Evolutionary conservation across 2,113 vertebrate genomes (phyloP), one percentile per base, ranked within the genome.

Genomic region (Thomomys bottae): DNA sequence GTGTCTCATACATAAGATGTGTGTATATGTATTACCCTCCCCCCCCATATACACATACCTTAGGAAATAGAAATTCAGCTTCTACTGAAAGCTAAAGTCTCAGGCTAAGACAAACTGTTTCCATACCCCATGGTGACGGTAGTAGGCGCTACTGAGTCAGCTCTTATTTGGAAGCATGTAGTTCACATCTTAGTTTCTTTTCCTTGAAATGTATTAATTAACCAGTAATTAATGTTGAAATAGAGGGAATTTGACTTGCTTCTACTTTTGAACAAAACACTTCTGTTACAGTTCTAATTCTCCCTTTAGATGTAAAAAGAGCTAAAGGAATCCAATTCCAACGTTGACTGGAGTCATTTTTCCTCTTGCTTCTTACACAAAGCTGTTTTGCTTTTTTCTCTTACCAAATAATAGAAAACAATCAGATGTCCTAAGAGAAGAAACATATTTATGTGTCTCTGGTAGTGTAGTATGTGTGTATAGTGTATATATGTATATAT

Each of bases 241-340:
- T 87, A 89, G 84, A 96, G 20, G 54, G 49, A 95, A 93, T 82
- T 70, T 94, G 86, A 68, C 95, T 96, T 91, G 66, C 61, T 83
- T 97, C 49, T 97, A 94, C 66, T 94, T 94, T 96, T 96, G 92
- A 95, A 93, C 80, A 96, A 96, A 96, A 96, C 95, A 97, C 87
- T 67, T 94, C 68, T 94, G 84, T 96, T 96, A 97, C 77, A 96
- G 85, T 94, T 96, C 88, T 97, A 75, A 92, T 95, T 97, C 96
- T 96, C 96, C 88, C 70, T 96, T 61, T 6, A 97, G 93, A 94
- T 93, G 68, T 96, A 94, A 94, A 95, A 87, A 95, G 88, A 96
- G 68, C 67, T 94, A 84, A 97, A 96, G 93, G 80, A 97, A 97
- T 94, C 92, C 72, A 95, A 84, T 96, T 97, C 92, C 64, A 38